Evolutionary conservation across 2,113 vertebrate species (phyloP).

Genomic region (Pelodiscus sinensis): DNA sequence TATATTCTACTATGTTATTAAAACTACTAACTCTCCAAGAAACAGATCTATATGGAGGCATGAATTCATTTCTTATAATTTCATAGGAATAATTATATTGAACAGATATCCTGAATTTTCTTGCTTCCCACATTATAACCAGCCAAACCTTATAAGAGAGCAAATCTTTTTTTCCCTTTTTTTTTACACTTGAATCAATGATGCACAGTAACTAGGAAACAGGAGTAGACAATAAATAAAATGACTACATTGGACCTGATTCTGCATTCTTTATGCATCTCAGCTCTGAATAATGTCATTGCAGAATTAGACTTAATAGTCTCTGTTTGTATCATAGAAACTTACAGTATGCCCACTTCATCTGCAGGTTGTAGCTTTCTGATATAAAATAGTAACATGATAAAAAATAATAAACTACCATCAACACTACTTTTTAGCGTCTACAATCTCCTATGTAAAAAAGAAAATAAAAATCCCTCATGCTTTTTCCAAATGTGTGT

Average conservation of each 20-base stretch:
- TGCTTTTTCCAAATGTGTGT: background rate
- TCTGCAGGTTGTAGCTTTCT: background rate
- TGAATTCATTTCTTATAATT: background rate
- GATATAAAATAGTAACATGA: background rate
- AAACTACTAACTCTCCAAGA: slow-evolving; percentile 4
- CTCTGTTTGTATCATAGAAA: background rate
- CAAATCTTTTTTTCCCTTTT: background rate
- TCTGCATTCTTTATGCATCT: background rate
- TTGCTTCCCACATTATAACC: background rate
- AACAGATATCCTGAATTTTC: background rate
- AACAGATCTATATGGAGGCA: background rate
- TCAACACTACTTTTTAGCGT: background rate
- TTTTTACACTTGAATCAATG: background rate
- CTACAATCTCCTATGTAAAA: fast-evolving
- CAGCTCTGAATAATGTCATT: fast-evolving
- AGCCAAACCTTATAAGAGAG: background rate
- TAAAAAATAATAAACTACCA: background rate
- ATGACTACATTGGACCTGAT: background rate
- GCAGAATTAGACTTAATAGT: background rate
- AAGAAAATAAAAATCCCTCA: background rate
- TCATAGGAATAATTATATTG: background rate
- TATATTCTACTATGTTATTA: background rate
- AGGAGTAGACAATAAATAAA: background rate
- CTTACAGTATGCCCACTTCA: background rate
- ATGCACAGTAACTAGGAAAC: background rate